phyloP scores from a whole-genome alignment of 2,888 invertebrate species.

The Penaeus monodon region DNA sequence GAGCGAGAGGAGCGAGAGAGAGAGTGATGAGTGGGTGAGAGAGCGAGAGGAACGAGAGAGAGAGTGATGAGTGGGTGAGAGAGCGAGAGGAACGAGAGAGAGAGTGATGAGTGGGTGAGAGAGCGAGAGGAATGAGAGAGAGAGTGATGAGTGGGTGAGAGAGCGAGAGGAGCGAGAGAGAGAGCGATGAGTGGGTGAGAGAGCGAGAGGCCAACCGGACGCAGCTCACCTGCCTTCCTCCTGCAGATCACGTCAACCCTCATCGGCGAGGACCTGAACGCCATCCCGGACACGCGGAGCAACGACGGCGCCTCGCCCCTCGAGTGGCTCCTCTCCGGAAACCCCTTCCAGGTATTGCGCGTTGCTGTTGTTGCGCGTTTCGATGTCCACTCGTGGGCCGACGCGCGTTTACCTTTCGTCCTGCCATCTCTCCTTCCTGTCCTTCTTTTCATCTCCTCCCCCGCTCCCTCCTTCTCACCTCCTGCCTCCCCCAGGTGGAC shows the following conservation, averaged over 20 bases:
- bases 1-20: too few species aligned
- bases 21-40: too few species aligned
- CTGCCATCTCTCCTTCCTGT: constrained; percentile 65
- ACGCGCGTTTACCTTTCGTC: constrained; percentile 65
- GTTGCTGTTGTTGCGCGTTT: too few species aligned
- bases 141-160: too few species aligned
- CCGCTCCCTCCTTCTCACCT: too few species aligned
- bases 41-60: too few species aligned
- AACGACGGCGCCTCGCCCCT: constrained; percentile 60
- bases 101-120: too few species aligned
- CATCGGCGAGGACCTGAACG: constrained; percentile 66
- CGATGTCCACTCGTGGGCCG: constrained; percentile 4
- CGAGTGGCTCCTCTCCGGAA: constrained; percentile 66
- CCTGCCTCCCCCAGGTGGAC: constrained; percentile 63
- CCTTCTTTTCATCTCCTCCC: constrained; percentile 11
- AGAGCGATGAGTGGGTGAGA: neutral
- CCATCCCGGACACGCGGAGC: constrained; percentile 65
- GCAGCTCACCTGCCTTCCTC: too few species aligned
- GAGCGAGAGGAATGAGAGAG: too few species aligned
- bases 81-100: neutral
- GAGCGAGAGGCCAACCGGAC: neutral
- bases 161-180: too few species aligned
- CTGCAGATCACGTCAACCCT: constrained; percentile 66
- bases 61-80: neutral
- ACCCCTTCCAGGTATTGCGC: constrained; percentile 65